These are phyloP conservation scores for Chrysomela aeneicollis DNA, from an alignment of 2,888 invertebrate species.

Conservation along the genomic window DNA sequence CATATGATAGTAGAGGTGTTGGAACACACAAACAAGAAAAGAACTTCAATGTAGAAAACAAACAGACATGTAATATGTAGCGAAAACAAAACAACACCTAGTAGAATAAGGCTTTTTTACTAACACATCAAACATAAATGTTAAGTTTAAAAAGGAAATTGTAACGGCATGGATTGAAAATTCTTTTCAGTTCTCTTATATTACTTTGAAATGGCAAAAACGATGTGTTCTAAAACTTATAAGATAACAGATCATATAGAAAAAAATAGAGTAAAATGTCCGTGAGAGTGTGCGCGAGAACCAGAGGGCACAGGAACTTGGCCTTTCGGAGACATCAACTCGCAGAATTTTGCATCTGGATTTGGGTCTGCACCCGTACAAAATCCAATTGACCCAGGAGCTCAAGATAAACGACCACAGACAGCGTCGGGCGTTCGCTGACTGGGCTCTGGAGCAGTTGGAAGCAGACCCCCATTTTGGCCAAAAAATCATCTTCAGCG, in stretches of 20 bases:
- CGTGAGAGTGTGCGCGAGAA: neutral
- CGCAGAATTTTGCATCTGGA: neutral
- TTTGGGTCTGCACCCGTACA: neutral
- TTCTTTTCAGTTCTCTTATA: too few species aligned
- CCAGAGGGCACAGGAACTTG: neutral
- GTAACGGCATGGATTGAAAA: too few species aligned
- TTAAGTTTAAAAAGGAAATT: too few species aligned
- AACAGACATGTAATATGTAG: neutral
- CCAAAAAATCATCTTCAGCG: neutral
- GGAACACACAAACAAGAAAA: neutral
- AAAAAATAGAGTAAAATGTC: too few species aligned
- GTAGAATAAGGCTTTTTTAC: neutral
- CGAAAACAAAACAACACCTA: neutral
- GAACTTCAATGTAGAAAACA: neutral
- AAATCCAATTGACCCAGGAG: conserved; percentile 31
- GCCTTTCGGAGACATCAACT: neutral
- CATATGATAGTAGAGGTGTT: neutral
- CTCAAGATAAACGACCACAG: conserved; percentile 19
- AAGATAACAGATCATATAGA: too few species aligned
- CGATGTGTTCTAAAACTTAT: too few species aligned
- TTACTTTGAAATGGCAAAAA: too few species aligned
- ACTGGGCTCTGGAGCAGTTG: neutral
- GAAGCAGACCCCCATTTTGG: neutral
- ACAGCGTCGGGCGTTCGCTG: neutral
- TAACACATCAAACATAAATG: neutral